phyloP scores from a whole-genome alignment of 2,797 vertebrate genomes.

The Epinephelus malabaricus region DNA sequence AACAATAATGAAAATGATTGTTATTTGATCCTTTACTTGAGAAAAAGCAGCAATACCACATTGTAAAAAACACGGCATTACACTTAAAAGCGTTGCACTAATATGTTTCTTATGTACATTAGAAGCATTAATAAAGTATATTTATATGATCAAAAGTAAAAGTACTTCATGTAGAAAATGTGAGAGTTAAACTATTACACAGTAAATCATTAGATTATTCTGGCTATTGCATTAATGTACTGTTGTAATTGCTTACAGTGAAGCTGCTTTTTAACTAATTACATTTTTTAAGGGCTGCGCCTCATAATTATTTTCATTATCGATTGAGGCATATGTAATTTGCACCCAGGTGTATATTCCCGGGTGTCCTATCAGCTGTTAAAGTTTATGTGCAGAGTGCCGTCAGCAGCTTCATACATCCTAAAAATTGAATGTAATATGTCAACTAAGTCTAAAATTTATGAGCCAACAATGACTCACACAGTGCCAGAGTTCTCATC shows the following conservation, averaged over 20 bases:
- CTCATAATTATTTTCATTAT: not conserved
- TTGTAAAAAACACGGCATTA: not conserved
- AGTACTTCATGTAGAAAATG: not conserved
- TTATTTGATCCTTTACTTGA: not conserved
- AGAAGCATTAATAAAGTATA: no score
- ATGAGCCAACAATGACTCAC: no score
- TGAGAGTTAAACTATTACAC: not conserved
- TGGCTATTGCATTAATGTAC: not conserved
- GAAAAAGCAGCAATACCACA: not conserved
- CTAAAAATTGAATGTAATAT: no score
- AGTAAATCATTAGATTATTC: not conserved
- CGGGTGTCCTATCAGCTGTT: no score
- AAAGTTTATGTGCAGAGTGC: no score
- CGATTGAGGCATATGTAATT: no score
- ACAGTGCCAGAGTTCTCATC: no score
- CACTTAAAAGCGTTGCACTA: not conserved
- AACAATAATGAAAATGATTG: not conserved
- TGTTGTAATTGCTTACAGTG: not conserved
- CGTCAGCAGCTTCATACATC: no score
- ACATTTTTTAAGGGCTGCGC: not conserved
- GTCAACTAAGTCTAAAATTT: no score
- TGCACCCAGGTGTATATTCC: no score
- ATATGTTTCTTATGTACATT: not conserved
- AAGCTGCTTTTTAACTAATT: not conserved
- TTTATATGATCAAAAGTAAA: not conserved